Evolutionary conservation across 2,888 invertebrate species (phyloP).

Genomic region (Morpho achilles): DNA sequence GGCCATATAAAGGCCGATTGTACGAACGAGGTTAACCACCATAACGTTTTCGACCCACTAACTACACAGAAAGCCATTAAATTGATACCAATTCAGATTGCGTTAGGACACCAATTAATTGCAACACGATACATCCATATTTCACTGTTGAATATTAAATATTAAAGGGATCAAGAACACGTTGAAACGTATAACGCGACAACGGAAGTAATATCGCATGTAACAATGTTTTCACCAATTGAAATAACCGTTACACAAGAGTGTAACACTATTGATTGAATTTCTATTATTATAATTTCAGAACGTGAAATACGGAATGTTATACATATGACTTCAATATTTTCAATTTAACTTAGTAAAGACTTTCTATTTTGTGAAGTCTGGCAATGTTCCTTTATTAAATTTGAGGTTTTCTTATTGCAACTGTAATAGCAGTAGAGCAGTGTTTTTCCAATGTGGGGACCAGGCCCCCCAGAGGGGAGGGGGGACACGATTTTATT

Average conservation of each 20-base stretch:
- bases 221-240: slow-evolving; percentile 20
- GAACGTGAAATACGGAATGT: too few relatives aligned
- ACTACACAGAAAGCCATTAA: slow-evolving; percentile 14
- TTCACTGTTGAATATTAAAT: neutral
- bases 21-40: slow-evolving; percentile 38
- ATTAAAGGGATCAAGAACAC: too few relatives aligned
- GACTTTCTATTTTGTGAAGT: too few relatives aligned
- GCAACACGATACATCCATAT: neutral
- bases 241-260: slow-evolving; percentile 1
- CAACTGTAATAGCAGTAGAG: too few relatives aligned
- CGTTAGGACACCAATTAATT: slow-evolving; percentile 2
- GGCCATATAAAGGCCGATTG: slow-evolving; percentile 40
- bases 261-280: neutral
- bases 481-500: too few relatives aligned
- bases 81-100: slow-evolving; percentile 11
- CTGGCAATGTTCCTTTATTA: too few relatives aligned
- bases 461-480: too few relatives aligned
- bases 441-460: too few relatives aligned
- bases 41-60: slow-evolving; percentile 35
- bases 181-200: slow-evolving; percentile 8
- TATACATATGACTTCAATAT: too few relatives aligned
- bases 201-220: slow-evolving; percentile 17
- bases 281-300: neutral
- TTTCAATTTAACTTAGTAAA: too few relatives aligned
- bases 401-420: neutral